Evolutionary conservation across 2,888 invertebrate species (phyloP).

Genomic region (Drosophila gaucha): DNA sequence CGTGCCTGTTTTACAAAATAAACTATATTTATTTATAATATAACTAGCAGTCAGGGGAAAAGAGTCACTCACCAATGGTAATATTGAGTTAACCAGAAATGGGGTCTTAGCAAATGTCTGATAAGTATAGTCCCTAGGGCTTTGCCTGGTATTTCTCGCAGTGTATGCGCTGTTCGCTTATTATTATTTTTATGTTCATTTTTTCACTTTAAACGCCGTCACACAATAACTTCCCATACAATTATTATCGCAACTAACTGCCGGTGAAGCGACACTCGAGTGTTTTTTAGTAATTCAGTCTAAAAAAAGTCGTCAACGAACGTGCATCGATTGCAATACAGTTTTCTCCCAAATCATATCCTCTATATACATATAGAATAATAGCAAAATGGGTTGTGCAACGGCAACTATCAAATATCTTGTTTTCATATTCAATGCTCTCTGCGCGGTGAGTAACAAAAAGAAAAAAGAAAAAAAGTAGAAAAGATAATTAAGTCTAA

Average conservation of each 20-base stretch:
- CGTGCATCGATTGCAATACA: slow-evolving; percentile 17
- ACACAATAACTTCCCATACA: slow-evolving; percentile 45
- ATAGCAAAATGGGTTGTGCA: slow-evolving; percentile 69
- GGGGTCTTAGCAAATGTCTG: slow-evolving; percentile 2
- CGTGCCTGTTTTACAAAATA: not conserved
- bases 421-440: slow-evolving; percentile 66
- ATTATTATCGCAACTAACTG: slow-evolving; percentile 49
- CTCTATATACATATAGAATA: not conserved
- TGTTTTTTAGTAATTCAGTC: slow-evolving; percentile 55
- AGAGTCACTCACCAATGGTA: not conserved
- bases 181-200: slow-evolving; percentile 38
- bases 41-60: not conserved
- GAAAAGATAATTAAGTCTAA: not conserved
- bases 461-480: too few species aligned
- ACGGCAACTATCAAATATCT: slow-evolving; percentile 67
- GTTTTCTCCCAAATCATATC: not conserved
- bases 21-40: not conserved
- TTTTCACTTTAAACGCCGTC: slow-evolving; percentile 14
- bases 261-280: slow-evolving; percentile 17
- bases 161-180: slow-evolving; percentile 32
- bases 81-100: slow-evolving; percentile 9
- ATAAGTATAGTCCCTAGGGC: slow-evolving; percentile 27
- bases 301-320: slow-evolving; percentile 37
- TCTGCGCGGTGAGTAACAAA: slow-evolving; percentile 73
- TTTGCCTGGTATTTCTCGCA: slow-evolving; percentile 30